Conservation (phyloP, 2,113 vertebrate species). For the Seriola aureovittata region DNA sequence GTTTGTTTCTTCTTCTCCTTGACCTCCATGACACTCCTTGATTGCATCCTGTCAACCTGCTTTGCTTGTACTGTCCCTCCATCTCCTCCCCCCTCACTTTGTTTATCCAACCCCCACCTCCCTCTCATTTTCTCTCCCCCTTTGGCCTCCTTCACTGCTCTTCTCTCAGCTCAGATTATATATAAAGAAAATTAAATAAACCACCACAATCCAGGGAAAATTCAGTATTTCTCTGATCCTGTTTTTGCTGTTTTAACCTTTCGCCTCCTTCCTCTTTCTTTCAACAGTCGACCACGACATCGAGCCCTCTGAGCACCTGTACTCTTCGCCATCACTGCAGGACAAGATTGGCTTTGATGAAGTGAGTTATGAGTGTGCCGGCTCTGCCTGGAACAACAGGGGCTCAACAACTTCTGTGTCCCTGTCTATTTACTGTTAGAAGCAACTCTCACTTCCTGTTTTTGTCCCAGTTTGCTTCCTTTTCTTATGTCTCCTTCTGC, state of each 20-base stretch:
- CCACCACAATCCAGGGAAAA: conserved; percentile 28
- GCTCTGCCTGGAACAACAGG: conserved; percentile 28
- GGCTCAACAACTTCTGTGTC: neutral
- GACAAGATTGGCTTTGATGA: conserved; percentile 95
- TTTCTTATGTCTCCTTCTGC: neutral
- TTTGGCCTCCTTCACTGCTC: conserved; percentile 58
- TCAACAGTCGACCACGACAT: conserved; percentile 91
- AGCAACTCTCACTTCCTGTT: conserved; percentile 29
- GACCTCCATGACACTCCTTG: conserved; percentile 21
- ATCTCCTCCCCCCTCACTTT: neutral
- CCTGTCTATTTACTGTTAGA: conserved; percentile 22
- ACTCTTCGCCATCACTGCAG: conserved; percentile 79
- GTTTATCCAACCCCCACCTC: conserved; percentile 1
- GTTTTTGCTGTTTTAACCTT: conserved; percentile 36
- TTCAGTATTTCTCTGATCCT: conserved; percentile 8
- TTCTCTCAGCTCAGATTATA: conserved; percentile 7
- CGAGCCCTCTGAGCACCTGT: conserved; percentile 89
- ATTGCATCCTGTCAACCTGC: conserved; percentile 35
- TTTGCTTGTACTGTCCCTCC: neutral
- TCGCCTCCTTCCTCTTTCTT: conserved; percentile 28
- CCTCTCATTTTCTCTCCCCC: neutral
- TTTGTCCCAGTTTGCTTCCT: neutral
- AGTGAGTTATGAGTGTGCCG: conserved; percentile 79
- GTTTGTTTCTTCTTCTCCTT: conserved; percentile 43
- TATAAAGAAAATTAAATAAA: conserved; percentile 41